These are phyloP conservation scores for Eupelmus urozonus DNA, from an alignment of 2,888 invertebrate genomes.

Conservation along the genomic window DNA sequence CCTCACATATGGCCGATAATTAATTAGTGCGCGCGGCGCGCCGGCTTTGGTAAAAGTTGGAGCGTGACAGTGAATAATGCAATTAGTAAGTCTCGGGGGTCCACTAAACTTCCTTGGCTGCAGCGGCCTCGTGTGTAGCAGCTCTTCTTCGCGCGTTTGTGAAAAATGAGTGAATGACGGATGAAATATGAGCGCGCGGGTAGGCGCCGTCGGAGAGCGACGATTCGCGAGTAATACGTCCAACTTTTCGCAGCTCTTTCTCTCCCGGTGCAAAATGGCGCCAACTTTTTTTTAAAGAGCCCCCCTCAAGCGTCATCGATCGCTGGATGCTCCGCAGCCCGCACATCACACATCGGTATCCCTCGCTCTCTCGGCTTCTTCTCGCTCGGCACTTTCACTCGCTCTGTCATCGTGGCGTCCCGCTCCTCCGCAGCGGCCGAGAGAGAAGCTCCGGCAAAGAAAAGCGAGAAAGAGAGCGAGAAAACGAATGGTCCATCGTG, in stretches of 20 bases:
- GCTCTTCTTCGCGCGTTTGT: conserved; percentile 56
- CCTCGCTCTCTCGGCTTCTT: not conserved
- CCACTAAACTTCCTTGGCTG: conserved; percentile 59
- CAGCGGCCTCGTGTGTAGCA: not conserved
- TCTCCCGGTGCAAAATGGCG: conserved; percentile 53
- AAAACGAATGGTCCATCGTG: not conserved
- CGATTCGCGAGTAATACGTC: conserved; percentile 62
- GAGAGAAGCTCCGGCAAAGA: not conserved
- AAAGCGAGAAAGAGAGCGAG: not conserved
- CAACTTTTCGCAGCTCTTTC: conserved; percentile 51
- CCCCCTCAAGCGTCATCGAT: conserved; percentile 50
- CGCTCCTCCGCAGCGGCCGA: not conserved
- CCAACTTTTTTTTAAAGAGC: conserved; percentile 60
- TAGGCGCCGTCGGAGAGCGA: conserved; percentile 61
- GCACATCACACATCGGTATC: not conserved
- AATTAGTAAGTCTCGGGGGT: conserved; percentile 64
- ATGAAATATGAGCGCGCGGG: conserved; percentile 62
- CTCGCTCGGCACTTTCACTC: not conserved
- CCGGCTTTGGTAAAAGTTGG: conserved; percentile 61
- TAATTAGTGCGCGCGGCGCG: conserved; percentile 50
- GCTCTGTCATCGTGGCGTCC: not conserved
- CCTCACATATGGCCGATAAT: conserved; percentile 35
- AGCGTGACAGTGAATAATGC: conserved; percentile 65
- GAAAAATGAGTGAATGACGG: conserved; percentile 67
- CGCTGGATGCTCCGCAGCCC: conserved; percentile 17